These are phyloP conservation scores for Melanostoma scalare DNA, from an alignment of 2,888 invertebrate genomes.

Conservation along the genomic window DNA sequence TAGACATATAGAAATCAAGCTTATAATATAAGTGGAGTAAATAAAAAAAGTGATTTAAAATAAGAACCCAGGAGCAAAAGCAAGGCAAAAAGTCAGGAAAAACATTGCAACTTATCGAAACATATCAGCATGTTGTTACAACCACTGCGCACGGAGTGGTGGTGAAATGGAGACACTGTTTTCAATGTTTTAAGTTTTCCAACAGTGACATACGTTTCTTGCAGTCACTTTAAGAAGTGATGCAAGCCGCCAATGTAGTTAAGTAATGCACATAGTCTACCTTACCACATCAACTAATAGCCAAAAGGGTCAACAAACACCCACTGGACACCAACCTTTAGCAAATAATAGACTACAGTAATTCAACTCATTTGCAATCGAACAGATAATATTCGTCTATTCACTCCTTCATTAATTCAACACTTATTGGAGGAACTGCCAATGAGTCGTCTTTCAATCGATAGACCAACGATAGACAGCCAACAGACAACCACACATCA, in stretches of 20 bases:
- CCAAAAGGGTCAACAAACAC: constrained; percentile 5
- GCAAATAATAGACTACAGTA: background rate
- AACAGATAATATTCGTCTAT: constrained; percentile 22
- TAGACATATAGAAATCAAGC: too few species aligned
- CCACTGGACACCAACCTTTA: background rate
- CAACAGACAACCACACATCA: constrained; percentile 64
- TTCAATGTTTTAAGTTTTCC: too few species aligned
- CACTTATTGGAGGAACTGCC: constrained; percentile 37
- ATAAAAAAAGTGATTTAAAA: too few species aligned
- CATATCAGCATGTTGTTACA: too few species aligned
- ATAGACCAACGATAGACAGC: constrained; percentile 36
- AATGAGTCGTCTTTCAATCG: constrained; percentile 29
- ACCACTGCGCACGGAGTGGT: too few species aligned
- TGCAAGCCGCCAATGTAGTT: background rate
- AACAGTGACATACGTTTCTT: too few species aligned
- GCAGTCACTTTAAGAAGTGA: too few species aligned
- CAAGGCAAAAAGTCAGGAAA: too few species aligned
- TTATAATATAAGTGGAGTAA: too few species aligned
- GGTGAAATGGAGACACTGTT: too few species aligned
- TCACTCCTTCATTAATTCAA: constrained; percentile 5
- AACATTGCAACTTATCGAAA: too few species aligned
- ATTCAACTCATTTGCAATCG: constrained; percentile 38
- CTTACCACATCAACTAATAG: constrained; percentile 5
- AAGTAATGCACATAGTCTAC: background rate
- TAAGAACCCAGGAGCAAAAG: too few species aligned